Base-by-base conservation (phyloP, 2,888 invertebrate species). In the Heliconius sara region DNA sequence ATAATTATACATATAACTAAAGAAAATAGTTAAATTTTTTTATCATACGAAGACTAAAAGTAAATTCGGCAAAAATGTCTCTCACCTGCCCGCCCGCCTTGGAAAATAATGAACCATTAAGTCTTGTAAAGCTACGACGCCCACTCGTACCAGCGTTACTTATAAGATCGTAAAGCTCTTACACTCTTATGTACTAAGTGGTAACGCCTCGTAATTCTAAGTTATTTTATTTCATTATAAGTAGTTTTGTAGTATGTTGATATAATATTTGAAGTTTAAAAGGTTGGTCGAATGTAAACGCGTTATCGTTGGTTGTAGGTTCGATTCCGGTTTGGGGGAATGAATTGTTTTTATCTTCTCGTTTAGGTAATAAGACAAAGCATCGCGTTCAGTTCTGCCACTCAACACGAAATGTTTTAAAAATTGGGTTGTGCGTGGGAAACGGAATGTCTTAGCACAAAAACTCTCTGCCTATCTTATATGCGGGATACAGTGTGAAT, bases 31-130 rank as follows among this genome's bases (percentile, higher is more conserved):
- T 70, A 4, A 0, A 39, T 16, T 43, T 39, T 70, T 43, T 47
- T 43, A 39, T 70, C 43, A 52, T 5, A 16, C 16, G 22, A 43
- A 67, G 68, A 27, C 47, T 78, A 30, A 57, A 78, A 78, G 67
- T 78, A 78, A 78, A 74, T 78, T 68, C 78, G 39, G 80, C 79
- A 82, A 80, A 82, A 79, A 82, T 80, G 80, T 80, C 78, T 67
- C 80, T 79, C 79, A 80, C 82, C 82, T 80, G 79, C 68, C 70
- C 76, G 79, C 65, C 27, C 65, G 80, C 76, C 57, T 71, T 65
- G 27, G 67, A 71, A 79, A 80, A 71, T 82, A 80, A 82, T 79
- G 80, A 74, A 75, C 82, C 77, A 80, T 82, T 80, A 82, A 77
- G 60, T 79, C 39, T 66, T 75, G 68, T 34, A 60, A 74, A 79